A percentile compares a stretch with the other conserved stretches of the same genome.
Evolutionary conservation across 1,140 invertebrate genomes (phyloP).

Genomic region (Vanessa atalanta): DNA sequence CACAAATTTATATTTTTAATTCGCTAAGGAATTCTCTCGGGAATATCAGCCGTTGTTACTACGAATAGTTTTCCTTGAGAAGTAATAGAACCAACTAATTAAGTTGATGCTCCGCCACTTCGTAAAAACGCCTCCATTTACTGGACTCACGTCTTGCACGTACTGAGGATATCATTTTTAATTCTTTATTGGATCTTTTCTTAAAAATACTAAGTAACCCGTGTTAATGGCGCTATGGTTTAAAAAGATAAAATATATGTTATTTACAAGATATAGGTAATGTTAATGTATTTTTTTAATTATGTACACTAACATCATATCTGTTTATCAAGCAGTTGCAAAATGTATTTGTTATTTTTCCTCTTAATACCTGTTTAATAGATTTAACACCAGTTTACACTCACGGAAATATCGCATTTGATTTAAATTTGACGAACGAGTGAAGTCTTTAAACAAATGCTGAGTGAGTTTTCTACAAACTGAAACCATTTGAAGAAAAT

Average conservation of each 20-base stretch:
- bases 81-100: constrained; percentile 8
- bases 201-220: background rate
- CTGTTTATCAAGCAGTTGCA: too few species aligned
- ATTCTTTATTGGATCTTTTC: background rate
- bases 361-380: too few species aligned
- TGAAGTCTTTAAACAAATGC: too few species aligned
- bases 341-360: too few species aligned
- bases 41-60: background rate
- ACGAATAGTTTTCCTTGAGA: background rate
- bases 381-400: too few species aligned
- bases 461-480: too few species aligned
- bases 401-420: too few species aligned
- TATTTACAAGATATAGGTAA: too few species aligned
- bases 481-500: too few species aligned
- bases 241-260: background rate
- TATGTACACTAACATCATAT: too few species aligned
- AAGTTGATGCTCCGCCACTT: constrained; percentile 3
- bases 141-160: background rate
- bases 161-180: background rate
- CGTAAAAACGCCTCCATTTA: constrained; percentile 2
- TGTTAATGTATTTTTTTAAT: too few species aligned
- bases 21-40: background rate
- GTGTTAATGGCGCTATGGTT: background rate
- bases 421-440: too few species aligned
- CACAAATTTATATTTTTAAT: background rate